Evolutionary conservation across 1,140 invertebrate genomes (phyloP), one percentile per base, ranked within the genome.

Genomic region (Daktulosphaira vitifoliae): DNA sequence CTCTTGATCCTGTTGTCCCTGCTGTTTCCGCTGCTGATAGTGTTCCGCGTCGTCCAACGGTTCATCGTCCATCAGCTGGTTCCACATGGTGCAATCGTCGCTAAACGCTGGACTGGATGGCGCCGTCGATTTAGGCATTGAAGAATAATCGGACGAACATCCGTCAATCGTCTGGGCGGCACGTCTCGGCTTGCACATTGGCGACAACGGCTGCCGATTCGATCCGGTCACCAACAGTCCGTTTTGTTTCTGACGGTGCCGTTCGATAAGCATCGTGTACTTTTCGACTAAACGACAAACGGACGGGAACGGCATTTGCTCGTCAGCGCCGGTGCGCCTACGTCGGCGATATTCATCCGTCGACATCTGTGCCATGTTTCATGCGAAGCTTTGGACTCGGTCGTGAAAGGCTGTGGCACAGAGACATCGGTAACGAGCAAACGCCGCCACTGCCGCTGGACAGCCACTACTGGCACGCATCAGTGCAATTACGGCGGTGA

Each of bases 251-350:
- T 59, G 54, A 7, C 39, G 38, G 23, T 59, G 54, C 39, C 25
- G 54, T 59, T 59, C 54, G 44, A 66, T 66, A 16, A 66, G 23
- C 65, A 25, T 37, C 38, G 65, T 56, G 53, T 66, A 66, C 46
- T 59, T 66, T 20, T 66, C 26, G 2, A 66, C 53, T 26, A 66
- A 42, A 7, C 53, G 42, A 3, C 53, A 16, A 5, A 66, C 65
- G 13, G 65, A 66, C 25, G 65, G 65, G 33, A 66, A 66, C 51
- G 52, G 52, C 44, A 29, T 44, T 15, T 13, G 56, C 22, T 44
- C 56, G 15, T 62, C 44, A 13, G 39, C 25, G 29, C 65, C 1
- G 44, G 18, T 6, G 42, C 51, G 51, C 25, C 42, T 22, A 23
- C 53, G 52, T 3, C 53, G 52, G n/a, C 53, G 16, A 23, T n/a